Conservation (phyloP, 2,113 vertebrate species). For the Orcinus orca region DNA sequence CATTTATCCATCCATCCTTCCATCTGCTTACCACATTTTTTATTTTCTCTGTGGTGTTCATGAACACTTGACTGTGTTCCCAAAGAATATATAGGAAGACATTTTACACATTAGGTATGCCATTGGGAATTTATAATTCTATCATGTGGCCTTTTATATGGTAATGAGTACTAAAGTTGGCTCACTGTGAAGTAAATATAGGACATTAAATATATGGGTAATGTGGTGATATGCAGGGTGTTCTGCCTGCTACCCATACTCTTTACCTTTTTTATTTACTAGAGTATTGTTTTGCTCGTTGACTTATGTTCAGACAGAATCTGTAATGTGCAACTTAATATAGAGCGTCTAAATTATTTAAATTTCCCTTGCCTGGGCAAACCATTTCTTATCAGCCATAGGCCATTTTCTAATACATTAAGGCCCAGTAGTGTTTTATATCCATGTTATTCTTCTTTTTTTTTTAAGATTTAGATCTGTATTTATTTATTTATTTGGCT, state of each 20-base stretch:
- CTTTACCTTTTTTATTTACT: neutral
- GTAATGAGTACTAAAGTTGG: neutral
- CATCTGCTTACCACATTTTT: neutral
- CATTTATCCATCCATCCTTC: neutral
- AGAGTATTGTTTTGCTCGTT: neutral
- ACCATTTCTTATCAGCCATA: neutral
- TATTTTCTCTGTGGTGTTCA: neutral
- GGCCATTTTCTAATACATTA: neutral
- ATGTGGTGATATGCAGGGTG: neutral
- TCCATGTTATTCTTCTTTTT: neutral
- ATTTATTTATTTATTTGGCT: too few relatives aligned
- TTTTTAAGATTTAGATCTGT: neutral
- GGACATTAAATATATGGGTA: neutral
- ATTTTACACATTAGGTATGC: neutral
- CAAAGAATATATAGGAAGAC: neutral
- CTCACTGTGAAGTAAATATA: neutral
- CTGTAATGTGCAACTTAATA: neutral
- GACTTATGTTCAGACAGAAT: conserved; percentile 2
- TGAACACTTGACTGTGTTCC: conserved; percentile 12
- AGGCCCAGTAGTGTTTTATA: neutral
- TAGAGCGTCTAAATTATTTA: conserved; percentile 13
- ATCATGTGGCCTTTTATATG: neutral
- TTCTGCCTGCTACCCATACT: neutral
- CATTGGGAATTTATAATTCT: neutral
- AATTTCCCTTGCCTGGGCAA: neutral